These are phyloP conservation scores for Oscheius sp. DNA, from an alignment of 2,888 invertebrate species.

Conservation along the genomic window DNA sequence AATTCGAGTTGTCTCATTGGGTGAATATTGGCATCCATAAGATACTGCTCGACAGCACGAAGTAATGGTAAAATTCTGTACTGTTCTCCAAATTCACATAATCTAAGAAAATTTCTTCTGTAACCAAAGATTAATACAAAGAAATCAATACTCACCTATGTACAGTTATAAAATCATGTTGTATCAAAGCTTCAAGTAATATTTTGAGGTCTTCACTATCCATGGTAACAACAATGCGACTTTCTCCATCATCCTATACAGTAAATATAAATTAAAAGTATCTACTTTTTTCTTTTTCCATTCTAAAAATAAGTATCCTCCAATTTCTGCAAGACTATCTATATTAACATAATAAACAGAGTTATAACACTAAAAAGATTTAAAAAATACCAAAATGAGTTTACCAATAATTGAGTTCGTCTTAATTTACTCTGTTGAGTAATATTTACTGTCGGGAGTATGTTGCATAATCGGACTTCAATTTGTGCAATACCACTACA, in stretches of 20 bases:
- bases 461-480: conserved; percentile 29
- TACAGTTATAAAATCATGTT: conserved; percentile 53
- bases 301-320: conserved; percentile 52
- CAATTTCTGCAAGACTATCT: conserved; percentile 42
- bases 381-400: conserved; percentile 12
- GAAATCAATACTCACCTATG: conserved; percentile 42
- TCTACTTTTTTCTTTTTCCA: conserved; percentile 49
- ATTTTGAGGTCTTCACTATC: conserved; percentile 46
- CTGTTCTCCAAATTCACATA: conserved; percentile 46
- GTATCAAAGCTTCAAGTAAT: conserved; percentile 52
- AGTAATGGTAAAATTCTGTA: conserved; percentile 47
- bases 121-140: conserved; percentile 18
- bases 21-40: conserved; percentile 52
- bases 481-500: conserved; percentile 3
- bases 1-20: conserved; percentile 37
- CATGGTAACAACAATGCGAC: conserved; percentile 43
- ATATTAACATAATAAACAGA: conserved; percentile 54
- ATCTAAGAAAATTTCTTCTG: conserved; percentile 44
- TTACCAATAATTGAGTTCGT: conserved; percentile 49
- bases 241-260: conserved; percentile 39
- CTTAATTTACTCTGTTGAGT: conserved; percentile 32
- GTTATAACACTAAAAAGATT: conserved; percentile 47
- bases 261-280: conserved; percentile 2
- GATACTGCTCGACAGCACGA: conserved; percentile 52
- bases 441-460: conserved; percentile 40